Conservation (phyloP, 2,797 vertebrate genomes). For the Oryzias dopingdopingensis region DNA sequence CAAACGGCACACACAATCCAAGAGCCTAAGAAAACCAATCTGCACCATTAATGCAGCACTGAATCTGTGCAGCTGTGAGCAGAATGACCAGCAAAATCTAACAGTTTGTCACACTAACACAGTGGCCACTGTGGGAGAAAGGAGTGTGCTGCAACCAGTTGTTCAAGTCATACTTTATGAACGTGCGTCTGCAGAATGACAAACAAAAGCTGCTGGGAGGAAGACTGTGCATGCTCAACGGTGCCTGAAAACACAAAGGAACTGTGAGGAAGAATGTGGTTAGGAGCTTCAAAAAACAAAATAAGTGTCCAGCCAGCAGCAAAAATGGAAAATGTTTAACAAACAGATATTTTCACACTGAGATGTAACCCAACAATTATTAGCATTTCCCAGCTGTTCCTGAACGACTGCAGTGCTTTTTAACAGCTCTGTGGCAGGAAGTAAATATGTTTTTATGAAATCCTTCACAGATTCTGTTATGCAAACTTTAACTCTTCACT, state of each 20-base stretch:
- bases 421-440: background rate
- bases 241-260: slow-evolving; percentile 3
- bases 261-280: background rate
- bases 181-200: background rate
- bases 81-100: background rate
- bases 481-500: no score
- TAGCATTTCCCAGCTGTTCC: background rate
- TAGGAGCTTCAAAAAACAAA: background rate
- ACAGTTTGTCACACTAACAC: background rate
- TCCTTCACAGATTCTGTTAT: no score
- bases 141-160: background rate
- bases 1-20: background rate
- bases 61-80: slow-evolving; percentile 16
- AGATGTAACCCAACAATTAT: slow-evolving; percentile 1
- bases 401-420: background rate
- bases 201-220: background rate
- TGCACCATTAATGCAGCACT: slow-evolving; percentile 16
- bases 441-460: no score
- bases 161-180: slow-evolving; percentile 10
- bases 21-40: slow-evolving; percentile 10
- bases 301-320: background rate
- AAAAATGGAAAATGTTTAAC: background rate
- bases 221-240: background rate
- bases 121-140: background rate
- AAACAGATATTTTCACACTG: background rate